Evolutionary conservation across 92 coral and sea anemone genomes (phyloP).

Genomic region (Plumapathes pennacea): DNA sequence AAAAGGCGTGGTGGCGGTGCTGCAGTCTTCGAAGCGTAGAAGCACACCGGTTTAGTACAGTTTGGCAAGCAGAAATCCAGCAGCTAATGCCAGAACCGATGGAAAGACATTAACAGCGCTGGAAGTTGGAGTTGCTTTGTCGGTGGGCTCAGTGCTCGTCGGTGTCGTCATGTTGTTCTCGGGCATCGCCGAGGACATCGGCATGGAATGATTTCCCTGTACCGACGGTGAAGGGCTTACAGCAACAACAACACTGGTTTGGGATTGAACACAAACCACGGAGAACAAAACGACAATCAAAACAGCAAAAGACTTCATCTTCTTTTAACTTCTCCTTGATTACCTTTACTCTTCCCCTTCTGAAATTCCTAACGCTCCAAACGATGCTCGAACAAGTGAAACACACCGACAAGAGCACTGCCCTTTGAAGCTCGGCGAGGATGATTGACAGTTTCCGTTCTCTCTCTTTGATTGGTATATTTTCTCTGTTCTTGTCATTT

Average conservation of each 20-base stretch:
- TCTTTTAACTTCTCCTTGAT: too few relatives aligned
- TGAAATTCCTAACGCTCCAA: background rate
- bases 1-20: background rate
- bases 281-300: constrained; percentile 19
- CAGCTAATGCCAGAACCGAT: constrained; percentile 7
- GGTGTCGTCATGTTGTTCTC: too few relatives aligned
- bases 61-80: constrained; percentile 21
- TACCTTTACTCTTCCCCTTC: too few relatives aligned
- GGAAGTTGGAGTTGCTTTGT: background rate
- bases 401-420: too few relatives aligned
- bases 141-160: background rate
- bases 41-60: constrained; percentile 19
- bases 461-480: constrained; percentile 22
- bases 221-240: background rate
- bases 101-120: constrained; percentile 14
- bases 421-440: too few relatives aligned
- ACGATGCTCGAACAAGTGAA: background rate
- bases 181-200: background rate
- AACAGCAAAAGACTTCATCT: constrained; percentile 34
- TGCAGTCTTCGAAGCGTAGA: background rate
- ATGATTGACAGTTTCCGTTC: too few relatives aligned
- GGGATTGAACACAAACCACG: background rate
- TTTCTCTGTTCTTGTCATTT: background rate
- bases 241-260: background rate
- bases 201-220: background rate